Evolutionary conservation across 2,797 vertebrate species (phyloP).

Genomic region (Pantherophis alleghaniensis): DNA sequence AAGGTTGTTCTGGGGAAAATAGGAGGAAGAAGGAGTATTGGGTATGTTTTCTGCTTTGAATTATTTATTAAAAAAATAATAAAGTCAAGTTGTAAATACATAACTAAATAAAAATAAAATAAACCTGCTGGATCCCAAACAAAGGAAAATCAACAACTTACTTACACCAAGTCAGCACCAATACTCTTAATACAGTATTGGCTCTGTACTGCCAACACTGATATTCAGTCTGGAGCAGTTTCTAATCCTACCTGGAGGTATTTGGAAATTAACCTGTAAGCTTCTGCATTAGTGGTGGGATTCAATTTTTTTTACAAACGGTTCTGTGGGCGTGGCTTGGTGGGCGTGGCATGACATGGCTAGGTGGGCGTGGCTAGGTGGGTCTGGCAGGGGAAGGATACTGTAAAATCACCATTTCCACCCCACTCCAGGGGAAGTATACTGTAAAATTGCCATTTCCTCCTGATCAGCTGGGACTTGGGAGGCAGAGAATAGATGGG

Average conservation of each 20-base stretch:
- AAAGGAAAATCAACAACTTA: background rate
- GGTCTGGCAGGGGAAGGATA: no score
- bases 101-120: background rate
- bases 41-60: background rate
- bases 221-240: background rate
- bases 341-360: no score
- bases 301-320: no score
- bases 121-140: background rate
- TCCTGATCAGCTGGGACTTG: no score
- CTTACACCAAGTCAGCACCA: background rate
- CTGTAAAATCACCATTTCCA: no score
- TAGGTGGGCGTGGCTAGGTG: no score
- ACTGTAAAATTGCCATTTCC: no score
- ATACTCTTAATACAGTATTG: background rate
- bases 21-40: background rate
- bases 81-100: background rate
- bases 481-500: no score
- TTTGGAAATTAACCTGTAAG: background rate
- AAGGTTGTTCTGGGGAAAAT: background rate
- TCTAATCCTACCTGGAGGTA: background rate
- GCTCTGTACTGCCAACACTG: background rate
- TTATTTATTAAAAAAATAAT: background rate
- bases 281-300: background rate
- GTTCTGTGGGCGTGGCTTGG: no score
- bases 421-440: no score